Conservation (phyloP, 2,113 vertebrate genomes). For the Corydoras sp. region DNA sequence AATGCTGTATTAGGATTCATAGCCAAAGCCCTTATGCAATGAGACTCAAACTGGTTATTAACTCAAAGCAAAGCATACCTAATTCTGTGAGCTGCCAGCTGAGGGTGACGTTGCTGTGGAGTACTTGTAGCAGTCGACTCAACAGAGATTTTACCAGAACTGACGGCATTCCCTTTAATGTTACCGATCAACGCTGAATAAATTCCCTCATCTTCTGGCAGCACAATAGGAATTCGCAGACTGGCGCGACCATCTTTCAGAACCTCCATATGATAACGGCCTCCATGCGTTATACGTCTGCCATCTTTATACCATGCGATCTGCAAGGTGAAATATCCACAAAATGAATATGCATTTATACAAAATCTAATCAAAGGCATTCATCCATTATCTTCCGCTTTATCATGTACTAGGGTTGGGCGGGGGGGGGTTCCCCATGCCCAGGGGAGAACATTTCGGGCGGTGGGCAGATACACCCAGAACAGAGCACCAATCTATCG, state of each 20-base stretch:
- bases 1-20: too few relatives aligned
- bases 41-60: too few relatives aligned
- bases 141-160: conserved; percentile 90
- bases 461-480: too few relatives aligned
- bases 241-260: conserved; percentile 87
- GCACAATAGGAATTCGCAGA: conserved; percentile 79
- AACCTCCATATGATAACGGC: conserved; percentile 82
- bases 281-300: conserved; percentile 79
- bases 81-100: conserved; percentile 66
- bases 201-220: conserved; percentile 93
- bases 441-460: too few relatives aligned
- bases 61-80: neutral
- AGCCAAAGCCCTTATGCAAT: too few relatives aligned
- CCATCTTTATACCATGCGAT: conserved; percentile 97
- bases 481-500: too few relatives aligned
- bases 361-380: too few relatives aligned
- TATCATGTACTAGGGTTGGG: too few relatives aligned
- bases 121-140: conserved; percentile 73
- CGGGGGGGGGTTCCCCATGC: too few relatives aligned
- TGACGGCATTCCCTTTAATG: conserved; percentile 88
- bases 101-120: conserved; percentile 77
- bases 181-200: conserved; percentile 91
- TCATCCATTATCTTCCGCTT: too few relatives aligned
- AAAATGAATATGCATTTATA: conserved; percentile 1
- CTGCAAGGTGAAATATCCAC: conserved; percentile 54